These are phyloP conservation scores for Calameuta filiformis DNA, from an alignment of 2,888 invertebrate genomes.

Conservation along the genomic window DNA sequence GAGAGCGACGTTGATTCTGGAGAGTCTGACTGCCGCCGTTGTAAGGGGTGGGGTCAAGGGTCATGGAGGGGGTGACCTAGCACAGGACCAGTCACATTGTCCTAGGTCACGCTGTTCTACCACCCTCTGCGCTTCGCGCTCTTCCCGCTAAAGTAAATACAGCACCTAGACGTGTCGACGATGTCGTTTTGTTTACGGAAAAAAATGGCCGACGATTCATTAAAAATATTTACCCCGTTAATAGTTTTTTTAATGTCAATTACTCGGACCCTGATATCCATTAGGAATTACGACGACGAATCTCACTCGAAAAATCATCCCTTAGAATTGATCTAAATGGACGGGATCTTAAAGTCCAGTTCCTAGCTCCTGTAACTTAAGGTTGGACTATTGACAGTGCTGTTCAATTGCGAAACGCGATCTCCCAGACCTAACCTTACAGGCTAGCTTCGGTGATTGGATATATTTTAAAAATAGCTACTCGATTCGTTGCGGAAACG, in stretches of 20 bases:
- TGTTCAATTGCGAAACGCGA: too few species aligned
- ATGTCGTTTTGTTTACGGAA: background rate
- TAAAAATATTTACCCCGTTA: background rate
- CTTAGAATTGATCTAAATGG: background rate
- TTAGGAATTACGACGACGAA: background rate
- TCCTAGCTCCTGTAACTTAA: too few species aligned
- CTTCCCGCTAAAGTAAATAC: background rate
- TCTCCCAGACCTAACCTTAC: too few species aligned
- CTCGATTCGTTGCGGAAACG: background rate
- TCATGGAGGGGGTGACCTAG: conserved; percentile 17
- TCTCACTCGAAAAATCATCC: background rate
- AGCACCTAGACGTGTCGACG: background rate
- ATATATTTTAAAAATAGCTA: background rate
- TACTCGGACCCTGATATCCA: background rate
- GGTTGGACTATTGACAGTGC: too few species aligned
- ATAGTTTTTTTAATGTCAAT: background rate
- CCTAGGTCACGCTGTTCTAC: conserved; percentile 35
- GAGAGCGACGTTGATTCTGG: background rate
- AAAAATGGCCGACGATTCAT: background rate
- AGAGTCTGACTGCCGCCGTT: background rate
- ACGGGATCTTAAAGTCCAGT: background rate
- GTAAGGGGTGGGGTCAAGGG: background rate
- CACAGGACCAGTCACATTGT: conserved; percentile 33
- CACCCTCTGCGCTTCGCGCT: background rate
- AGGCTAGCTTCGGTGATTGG: background rate